Percentiles rank a stretch among this genome's conserved stretches.
phyloP scores from a whole-genome alignment of 2,888 invertebrate genomes.

The Malthinus seriepunctatus region DNA sequence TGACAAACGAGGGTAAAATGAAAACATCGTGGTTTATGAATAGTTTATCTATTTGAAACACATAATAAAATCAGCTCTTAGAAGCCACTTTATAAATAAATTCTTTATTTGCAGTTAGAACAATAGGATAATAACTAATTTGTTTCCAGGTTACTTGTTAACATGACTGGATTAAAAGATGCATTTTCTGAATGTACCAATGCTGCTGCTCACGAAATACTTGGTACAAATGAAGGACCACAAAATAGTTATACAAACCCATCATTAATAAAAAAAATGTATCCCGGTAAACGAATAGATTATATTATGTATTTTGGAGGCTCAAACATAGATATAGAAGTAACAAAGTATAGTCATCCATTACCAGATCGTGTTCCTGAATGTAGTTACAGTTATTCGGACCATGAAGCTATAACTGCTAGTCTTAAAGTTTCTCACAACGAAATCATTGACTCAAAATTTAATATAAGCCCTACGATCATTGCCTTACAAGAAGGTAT shows the following conservation, averaged over 20 bases:
- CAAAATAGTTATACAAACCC: conserved; percentile 81
- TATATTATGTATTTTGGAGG: conserved; percentile 75
- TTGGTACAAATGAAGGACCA: conserved; percentile 77
- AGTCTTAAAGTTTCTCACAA: conserved; percentile 51
- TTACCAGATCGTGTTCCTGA: conserved; percentile 74
- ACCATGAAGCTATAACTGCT: conserved; percentile 84
- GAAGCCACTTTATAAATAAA: too few relatives aligned
- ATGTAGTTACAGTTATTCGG: conserved; percentile 78
- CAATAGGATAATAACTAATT: too few relatives aligned
- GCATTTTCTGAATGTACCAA: conserved; percentile 50
- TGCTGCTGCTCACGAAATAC: conserved; percentile 38
- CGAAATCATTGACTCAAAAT: conserved; percentile 25
- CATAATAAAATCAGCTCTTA: too few relatives aligned
- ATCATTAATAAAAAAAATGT: conserved; percentile 57
- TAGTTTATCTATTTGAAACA: too few relatives aligned
- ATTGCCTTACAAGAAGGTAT: conserved; percentile 60
- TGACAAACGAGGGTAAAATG: too few relatives aligned
- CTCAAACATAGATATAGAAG: conserved; percentile 48
- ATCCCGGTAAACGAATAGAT: conserved; percentile 88
- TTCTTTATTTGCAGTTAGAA: too few relatives aligned
- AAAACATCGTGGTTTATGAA: too few relatives aligned
- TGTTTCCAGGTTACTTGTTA: conserved; percentile 59
- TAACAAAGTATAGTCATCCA: conserved; percentile 68
- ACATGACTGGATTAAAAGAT: conserved; percentile 62
- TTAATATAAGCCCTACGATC: conserved; percentile 33